phyloP scores from a whole-genome alignment of 2,888 invertebrate genomes.

The Polyommatus iphigenia region DNA sequence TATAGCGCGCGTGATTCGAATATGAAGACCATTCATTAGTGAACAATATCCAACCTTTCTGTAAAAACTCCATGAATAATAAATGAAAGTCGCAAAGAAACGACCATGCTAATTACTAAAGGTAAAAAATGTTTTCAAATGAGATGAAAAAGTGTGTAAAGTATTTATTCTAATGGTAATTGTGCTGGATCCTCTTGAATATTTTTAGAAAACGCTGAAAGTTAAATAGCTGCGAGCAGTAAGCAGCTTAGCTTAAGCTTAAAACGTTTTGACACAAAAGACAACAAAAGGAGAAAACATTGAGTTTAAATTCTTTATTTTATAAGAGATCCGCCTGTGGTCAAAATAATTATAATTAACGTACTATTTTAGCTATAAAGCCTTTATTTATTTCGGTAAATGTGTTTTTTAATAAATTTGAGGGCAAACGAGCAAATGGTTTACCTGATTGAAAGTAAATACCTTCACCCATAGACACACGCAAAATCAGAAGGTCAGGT shows the following conservation, averaged over 20 bases:
- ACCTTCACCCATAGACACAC: too few relatives aligned
- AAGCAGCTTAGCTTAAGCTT: slow-evolving; percentile 10
- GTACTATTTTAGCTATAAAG: not conserved
- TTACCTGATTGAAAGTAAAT: too few relatives aligned
- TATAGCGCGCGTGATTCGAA: slow-evolving; percentile 13
- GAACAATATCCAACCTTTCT: slow-evolving; percentile 16
- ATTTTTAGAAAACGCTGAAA: not conserved
- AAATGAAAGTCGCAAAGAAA: slow-evolving; percentile 20
- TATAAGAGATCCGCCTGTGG: not conserved
- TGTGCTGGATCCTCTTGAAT: not conserved
- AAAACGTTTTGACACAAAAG: not conserved
- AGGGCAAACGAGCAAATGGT: too few relatives aligned
- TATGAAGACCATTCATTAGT: slow-evolving; percentile 23
- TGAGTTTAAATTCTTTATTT: not conserved
- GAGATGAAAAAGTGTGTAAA: slow-evolving; percentile 3
- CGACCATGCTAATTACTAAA: slow-evolving; percentile 13
- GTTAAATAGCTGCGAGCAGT: slow-evolving; percentile 1
- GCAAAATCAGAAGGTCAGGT: too few relatives aligned
- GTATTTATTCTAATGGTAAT: slow-evolving; percentile 19
- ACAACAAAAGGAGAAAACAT: slow-evolving; percentile 2
- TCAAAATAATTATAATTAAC: not conserved
- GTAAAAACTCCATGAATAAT: slow-evolving; percentile 24
- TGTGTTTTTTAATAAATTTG: too few relatives aligned
- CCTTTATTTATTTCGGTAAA: too few relatives aligned
- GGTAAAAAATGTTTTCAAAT: slow-evolving; percentile 4